Evolutionary conservation across 2,888 invertebrate species (phyloP).

Genomic region (Acleris holmiana): DNA sequence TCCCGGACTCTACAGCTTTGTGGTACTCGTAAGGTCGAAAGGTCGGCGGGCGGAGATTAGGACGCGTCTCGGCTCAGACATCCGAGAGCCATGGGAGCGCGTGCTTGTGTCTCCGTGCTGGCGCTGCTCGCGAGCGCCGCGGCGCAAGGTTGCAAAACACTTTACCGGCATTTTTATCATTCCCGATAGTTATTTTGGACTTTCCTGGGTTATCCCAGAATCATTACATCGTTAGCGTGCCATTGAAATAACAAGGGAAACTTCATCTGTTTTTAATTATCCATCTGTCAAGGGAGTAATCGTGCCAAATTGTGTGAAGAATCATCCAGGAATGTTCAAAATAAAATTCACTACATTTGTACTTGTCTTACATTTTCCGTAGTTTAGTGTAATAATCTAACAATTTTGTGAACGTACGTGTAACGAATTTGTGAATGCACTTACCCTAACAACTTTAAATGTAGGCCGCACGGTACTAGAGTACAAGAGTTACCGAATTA

Average conservation of each 20-base stretch:
- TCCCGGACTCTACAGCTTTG: not conserved
- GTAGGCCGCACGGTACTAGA: too few species aligned
- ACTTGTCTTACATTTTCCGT: slow-evolving; percentile 50
- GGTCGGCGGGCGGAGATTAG: not conserved
- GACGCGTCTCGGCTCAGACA: not conserved
- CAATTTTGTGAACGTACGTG: too few species aligned
- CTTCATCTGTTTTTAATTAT: not conserved
- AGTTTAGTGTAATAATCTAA: slow-evolving; percentile 50
- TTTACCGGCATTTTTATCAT: slow-evolving; percentile 54
- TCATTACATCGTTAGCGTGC: not conserved
- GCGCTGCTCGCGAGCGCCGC: slow-evolving; percentile 53
- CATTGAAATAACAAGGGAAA: slow-evolving; percentile 7
- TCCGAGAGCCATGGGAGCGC: slow-evolving; percentile 47
- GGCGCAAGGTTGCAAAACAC: slow-evolving; percentile 45
- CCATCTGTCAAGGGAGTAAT: not conserved
- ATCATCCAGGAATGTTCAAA: slow-evolving; percentile 47
- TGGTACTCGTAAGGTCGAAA: slow-evolving; percentile 2
- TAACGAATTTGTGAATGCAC: slow-evolving; percentile 35
- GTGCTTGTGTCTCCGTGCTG: slow-evolving; percentile 53
- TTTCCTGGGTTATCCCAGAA: slow-evolving; percentile 45
- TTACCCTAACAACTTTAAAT: too few species aligned
- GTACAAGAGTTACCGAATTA: not conserved
- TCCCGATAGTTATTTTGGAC: slow-evolving; percentile 42
- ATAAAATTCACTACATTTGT: slow-evolving; percentile 54
- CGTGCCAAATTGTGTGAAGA: not conserved